Evolutionary conservation across 1,140 invertebrate genomes (phyloP), one percentile per base, ranked within the genome.

Genomic region (Drosophila melanica): DNA sequence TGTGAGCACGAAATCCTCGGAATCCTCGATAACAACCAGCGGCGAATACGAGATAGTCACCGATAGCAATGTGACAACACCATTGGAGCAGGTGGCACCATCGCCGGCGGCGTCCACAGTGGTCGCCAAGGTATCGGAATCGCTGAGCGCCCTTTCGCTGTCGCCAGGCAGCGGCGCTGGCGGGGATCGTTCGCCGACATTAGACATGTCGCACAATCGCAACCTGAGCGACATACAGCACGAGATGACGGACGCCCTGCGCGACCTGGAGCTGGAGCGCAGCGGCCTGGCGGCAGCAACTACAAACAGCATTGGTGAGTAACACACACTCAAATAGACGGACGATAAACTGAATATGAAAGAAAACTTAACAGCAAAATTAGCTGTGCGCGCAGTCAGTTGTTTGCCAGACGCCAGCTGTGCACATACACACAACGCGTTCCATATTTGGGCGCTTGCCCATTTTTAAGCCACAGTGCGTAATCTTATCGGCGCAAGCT

Each of bases 21-120:
- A 97, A 93, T 91, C 90, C 30, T 97, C 96, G 71, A 93, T 95
- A 87, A 95, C 95, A 54, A 96, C 95, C 41, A 96, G 95, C 90
- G 96, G 97, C 69, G 96, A 97, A 90, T 97, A 96, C 93, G 96
- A 97, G 93, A 95, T 97, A 91, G 94, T 97, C 30, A 93, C 93
- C 63, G 92, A 90, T 47, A 90, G 75, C 42, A 90, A 80, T 77
- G 84, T 92, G 41, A 76, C 77, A 42, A 90, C 89, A 71, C 91
- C 90, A 18, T 64, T 81, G 27, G 89, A 90, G 14, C 77, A 70
- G 14, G 42, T 75, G 58, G 44, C 62, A 3, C 35, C 59, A 33
- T 37, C 48, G 10, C 18, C 51, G 7, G 18, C 37, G 16, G 51
- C 35, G 11, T 18, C 58, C n/a, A 11, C 42, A 11, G 47, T 27